Evolutionary conservation across 2,888 invertebrate species (phyloP).

Genomic region (Dasypolia templi): DNA sequence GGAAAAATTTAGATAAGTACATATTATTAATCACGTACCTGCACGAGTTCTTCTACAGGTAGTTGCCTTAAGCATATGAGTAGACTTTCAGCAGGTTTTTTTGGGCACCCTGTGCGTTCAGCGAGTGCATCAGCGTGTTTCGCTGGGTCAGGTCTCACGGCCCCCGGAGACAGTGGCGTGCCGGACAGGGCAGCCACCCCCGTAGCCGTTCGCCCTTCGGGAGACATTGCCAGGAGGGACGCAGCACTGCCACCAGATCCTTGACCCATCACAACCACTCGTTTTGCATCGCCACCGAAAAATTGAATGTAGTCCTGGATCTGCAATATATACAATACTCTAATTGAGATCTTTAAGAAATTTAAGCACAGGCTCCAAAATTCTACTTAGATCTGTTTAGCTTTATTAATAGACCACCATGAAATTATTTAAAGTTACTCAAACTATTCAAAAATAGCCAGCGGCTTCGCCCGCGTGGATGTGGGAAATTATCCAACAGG

Average conservation of each 20-base stretch:
- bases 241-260: constrained; percentile 95
- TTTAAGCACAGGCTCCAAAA: neutral
- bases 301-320: constrained; percentile 93
- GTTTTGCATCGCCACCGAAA: constrained; percentile 94
- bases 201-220: constrained; percentile 90
- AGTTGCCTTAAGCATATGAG: constrained; percentile 92
- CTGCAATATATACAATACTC: too few species aligned
- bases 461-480: too few species aligned
- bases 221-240: constrained; percentile 92
- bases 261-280: constrained; percentile 94
- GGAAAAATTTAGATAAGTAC: neutral
- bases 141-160: constrained; percentile 91
- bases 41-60: constrained; percentile 82
- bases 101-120: constrained; percentile 91
- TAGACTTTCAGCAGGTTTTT: constrained; percentile 90
- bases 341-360: neutral
- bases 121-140: constrained; percentile 92
- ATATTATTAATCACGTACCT: constrained; percentile 75
- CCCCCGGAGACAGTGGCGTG: constrained; percentile 93
- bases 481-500: too few species aligned
- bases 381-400: neutral
- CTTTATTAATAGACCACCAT: too few species aligned
- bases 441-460: too few species aligned
- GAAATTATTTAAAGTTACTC: neutral
- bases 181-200: constrained; percentile 95